A percentile compares a stretch with the other conserved stretches of the same genome.
Evolutionary conservation across 2,113 vertebrate species (phyloP).

Genomic region (Sitta europaea): DNA sequence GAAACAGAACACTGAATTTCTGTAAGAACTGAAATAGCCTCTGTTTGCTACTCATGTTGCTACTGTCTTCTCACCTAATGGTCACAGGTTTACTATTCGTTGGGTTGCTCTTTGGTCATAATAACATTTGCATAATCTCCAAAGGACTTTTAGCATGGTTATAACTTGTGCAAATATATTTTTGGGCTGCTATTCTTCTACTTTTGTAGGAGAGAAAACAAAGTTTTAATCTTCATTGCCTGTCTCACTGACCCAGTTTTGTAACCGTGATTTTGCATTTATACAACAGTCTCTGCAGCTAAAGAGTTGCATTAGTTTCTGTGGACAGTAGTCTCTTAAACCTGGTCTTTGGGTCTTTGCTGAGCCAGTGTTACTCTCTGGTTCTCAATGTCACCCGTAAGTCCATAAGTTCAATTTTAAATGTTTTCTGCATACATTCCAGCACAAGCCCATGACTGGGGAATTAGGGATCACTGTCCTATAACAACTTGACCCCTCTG

Average conservation of each 20-base stretch:
- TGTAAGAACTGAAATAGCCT: not conserved
- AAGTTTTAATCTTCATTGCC: not conserved
- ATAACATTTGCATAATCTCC: not conserved
- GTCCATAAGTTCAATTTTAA: not conserved
- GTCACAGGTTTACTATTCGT: not conserved
- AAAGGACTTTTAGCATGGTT: not conserved
- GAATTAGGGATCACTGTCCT: not conserved
- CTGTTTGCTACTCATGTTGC: not conserved
- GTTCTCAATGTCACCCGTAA: not conserved
- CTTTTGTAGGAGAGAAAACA: not conserved
- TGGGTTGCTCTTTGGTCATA: not conserved
- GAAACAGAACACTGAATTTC: not conserved
- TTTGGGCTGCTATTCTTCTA: not conserved
- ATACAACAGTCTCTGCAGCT: not conserved
- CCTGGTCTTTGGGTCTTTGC: not conserved
- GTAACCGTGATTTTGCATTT: not conserved
- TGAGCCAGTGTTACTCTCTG: not conserved
- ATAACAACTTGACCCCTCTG: not conserved
- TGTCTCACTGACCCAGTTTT: not conserved
- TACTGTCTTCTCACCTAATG: fast-evolving
- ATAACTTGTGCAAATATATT: not conserved
- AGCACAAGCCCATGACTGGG: not conserved
- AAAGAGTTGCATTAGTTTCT: not conserved
- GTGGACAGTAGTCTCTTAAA: not conserved
- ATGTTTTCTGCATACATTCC: not conserved